Evolutionary conservation across 53 echinoderm and acorn worm genomes (phyloP).

Genomic region (Patiria pectinifera): DNA sequence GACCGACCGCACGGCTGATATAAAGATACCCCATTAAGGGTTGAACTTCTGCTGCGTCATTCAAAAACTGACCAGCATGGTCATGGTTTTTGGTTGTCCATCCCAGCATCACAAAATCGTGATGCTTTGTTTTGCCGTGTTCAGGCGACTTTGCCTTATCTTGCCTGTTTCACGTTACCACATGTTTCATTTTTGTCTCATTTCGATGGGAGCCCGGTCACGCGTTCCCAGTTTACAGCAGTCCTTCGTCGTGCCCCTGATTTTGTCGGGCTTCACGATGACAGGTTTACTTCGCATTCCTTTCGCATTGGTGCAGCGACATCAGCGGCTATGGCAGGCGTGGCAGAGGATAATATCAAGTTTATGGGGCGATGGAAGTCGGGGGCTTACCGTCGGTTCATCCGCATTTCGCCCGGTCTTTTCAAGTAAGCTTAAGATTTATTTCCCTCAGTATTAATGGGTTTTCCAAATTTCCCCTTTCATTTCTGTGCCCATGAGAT

Average conservation of each 20-base stretch:
- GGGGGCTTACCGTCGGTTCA: background rate
- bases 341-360: background rate
- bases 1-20: too few species aligned
- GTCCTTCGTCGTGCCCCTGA: background rate
- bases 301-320: conserved; percentile 51
- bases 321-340: conserved; percentile 31
- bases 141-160: background rate
- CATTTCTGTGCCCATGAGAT: too few species aligned
- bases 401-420: background rate
- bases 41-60: background rate
- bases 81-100: background rate
- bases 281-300: conserved; percentile 22
- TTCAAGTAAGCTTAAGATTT: background rate
- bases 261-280: background rate
- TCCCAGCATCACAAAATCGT: background rate
- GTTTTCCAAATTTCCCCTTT: too few species aligned
- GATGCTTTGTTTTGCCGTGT: background rate
- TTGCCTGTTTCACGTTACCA: background rate
- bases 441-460: too few species aligned
- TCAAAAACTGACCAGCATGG: background rate
- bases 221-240: conserved; percentile 6
- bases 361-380: background rate
- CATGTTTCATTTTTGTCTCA: background rate
- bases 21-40: background rate
- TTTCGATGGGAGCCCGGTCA: conserved; percentile 13